Base-by-base conservation (phyloP, 2,797 vertebrate genomes). In the Enteromius afrohamiltoni region DNA sequence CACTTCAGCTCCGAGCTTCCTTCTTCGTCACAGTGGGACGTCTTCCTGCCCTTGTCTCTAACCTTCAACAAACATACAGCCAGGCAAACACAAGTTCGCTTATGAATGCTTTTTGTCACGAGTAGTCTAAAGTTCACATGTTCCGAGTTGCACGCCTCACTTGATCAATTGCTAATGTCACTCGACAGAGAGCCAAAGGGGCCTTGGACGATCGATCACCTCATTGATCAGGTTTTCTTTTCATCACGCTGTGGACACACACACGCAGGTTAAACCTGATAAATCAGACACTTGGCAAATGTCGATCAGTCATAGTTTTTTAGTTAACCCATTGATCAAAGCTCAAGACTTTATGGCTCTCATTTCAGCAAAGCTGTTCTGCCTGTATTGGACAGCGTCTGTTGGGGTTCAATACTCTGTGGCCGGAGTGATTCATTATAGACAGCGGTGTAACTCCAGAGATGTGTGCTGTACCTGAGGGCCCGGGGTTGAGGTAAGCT, bases 121-220 rank as follows among this genome's bases (percentile, higher is more conserved):
- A 62, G 53, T 47, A 58, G 67, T 49, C 51, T 83, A 71, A 83
- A 83, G 82, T 83, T 83, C 75, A 83, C 6, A 79, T 88, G 86
- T 87, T 89, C 86, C 85, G 47, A 92, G 89, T 90, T 77, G 88
- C 86, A 79, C 87, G 76, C 79, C 87, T 64, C 80, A 83, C 85
- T 82, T 88, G 70, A 85, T 88, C 75, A 6, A 45, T 73, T 62
- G 82, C 91, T 91, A 95, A 89, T 91, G 93, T 92, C 94, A 92
- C 89, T 85, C 85, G 34, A 83, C 81, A 85, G 85, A 91, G 83
- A 89, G 85, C 3, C 14, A 84, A 90, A 86, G 84, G 62, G 85
- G 86, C 91, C 90, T 92, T 86, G 89, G 81, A 69, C 80, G 53
- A 92, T 94, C 51, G 93, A 93, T 92, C 84, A 29, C 17, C 37